Evolutionary conservation across 2,888 invertebrate genomes (phyloP), one percentile per base, ranked within the genome.

Genomic region (Trissolcus japonicus): DNA sequence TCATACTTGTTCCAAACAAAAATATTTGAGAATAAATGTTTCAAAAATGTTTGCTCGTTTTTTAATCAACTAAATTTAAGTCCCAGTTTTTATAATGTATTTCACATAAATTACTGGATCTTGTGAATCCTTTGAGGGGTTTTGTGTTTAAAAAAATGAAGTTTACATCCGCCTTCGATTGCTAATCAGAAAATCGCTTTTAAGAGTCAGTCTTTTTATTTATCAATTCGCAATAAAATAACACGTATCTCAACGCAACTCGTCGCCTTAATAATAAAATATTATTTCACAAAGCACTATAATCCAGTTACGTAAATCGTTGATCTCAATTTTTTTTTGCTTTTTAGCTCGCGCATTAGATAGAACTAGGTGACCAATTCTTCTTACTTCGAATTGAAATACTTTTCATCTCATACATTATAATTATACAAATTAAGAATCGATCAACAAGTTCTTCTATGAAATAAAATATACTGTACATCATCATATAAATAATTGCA

Each of bases 221-320:
- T 46, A 46, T 63, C 40, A 63, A n/a, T 46, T 63, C 41, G 46
- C 21, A 41, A 14, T 21, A 13, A 63, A 63, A 29, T n/a, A 63
- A 63, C 63, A 55, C 35, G 16, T 16, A 63, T 29, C 6, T 40
- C 25, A 63, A 46, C 55, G 16, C 25, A 46, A 55, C 19, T 51
- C 61, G n/a, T 51, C 40, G 40, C 19, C 14, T 40, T 53, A 66
- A 57, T 48, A 43, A 55, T 59, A 56, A 48, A 6, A 35, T 11
- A 17, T 50, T 50, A 56, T 40, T 56, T 56, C 46, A 46, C 46
- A 63, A 29, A 55, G 46, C 35, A 55, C 35, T 35, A 35, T 11
- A 35, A 35, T 35, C 68, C 74, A 78, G 13, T 29, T 54, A 80
- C 80, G 78, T 79, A 77, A 65, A 35, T 35, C 11, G 35, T 35